Conservation (phyloP, 2,113 vertebrate genomes). For the Bubo scandiacus region DNA sequence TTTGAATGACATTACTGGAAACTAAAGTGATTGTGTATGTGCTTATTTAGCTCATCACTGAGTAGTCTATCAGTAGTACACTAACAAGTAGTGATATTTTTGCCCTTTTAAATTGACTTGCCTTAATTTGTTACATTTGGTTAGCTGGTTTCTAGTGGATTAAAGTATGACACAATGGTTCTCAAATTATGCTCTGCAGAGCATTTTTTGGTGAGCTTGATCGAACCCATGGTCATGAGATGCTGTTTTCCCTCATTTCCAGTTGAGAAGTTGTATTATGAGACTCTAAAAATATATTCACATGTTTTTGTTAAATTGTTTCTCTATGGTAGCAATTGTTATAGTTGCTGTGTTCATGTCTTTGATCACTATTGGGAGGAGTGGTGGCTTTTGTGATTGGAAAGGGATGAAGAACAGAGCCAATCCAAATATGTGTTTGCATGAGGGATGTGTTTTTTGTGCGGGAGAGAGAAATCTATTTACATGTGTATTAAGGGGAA, state of each 20-base stretch:
- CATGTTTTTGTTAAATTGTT: conserved; percentile 33
- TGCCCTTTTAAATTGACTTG: conserved; percentile 4
- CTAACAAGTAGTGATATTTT: conserved; percentile 55
- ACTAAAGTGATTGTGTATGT: background rate
- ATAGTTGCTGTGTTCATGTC: background rate
- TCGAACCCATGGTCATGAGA: conserved; percentile 28
- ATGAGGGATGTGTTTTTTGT: background rate
- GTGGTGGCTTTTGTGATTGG: conserved; percentile 43
- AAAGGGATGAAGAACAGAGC: background rate
- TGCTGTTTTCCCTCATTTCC: conserved; percentile 5
- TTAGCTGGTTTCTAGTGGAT: conserved; percentile 26
- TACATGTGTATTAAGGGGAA: background rate
- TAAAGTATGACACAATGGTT: background rate
- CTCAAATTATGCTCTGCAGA: conserved; percentile 19
- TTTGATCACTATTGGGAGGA: conserved; percentile 29
- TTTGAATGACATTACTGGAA: conserved; percentile 57
- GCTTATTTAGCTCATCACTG: conserved; percentile 45
- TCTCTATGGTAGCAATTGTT: conserved; percentile 54
- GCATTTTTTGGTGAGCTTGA: conserved; percentile 18
- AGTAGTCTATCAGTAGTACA: background rate
- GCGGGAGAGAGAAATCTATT: background rate
- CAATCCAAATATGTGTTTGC: background rate
- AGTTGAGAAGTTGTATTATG: conserved; percentile 12
- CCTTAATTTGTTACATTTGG: conserved; percentile 54
- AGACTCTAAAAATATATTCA: conserved; percentile 57